Conservation (phyloP, 2,113 vertebrate species). For the Platichthys stellatus region DNA sequence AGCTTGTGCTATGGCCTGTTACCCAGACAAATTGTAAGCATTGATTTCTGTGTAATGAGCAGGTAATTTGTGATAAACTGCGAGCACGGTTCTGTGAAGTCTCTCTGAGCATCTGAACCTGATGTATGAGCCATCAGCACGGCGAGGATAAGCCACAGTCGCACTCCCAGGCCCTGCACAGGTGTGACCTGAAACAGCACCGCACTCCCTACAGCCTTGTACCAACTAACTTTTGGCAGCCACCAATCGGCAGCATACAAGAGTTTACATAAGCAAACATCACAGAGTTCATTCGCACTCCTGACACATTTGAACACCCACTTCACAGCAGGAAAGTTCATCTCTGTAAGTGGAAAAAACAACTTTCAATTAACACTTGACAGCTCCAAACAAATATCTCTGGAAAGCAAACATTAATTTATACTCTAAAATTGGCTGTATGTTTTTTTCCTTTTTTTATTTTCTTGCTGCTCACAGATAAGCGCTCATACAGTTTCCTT, state of each 20-base stretch:
- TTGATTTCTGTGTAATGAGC: slow-evolving; percentile 16
- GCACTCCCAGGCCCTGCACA: slow-evolving; percentile 9
- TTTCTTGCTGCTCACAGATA: not conserved
- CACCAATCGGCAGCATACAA: slow-evolving; percentile 19
- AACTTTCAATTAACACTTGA: slow-evolving; percentile 49
- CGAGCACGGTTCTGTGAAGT: not conserved
- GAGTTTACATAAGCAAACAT: slow-evolving; percentile 45
- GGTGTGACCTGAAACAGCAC: slow-evolving; percentile 11
- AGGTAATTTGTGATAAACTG: slow-evolving; percentile 6
- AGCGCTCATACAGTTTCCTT: not conserved
- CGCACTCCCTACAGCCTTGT: not conserved
- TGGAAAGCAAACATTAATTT: slow-evolving; percentile 45
- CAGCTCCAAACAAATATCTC: slow-evolving; percentile 52
- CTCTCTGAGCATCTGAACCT: not conserved
- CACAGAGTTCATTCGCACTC: slow-evolving; percentile 50
- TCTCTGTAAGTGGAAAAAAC: slow-evolving; percentile 40
- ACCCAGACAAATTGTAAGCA: not conserved
- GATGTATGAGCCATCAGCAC: too few species aligned
- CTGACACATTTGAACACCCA: slow-evolving; percentile 48
- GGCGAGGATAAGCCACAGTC: not conserved
- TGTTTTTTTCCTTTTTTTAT: slow-evolving; percentile 15
- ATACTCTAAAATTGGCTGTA: slow-evolving; percentile 10
- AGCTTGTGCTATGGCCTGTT: not conserved
- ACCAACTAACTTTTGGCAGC: slow-evolving; percentile 9
- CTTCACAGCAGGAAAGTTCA: slow-evolving; percentile 18